Conservation (phyloP, 2,888 invertebrate species). For the Autographa pulchrina region DNA sequence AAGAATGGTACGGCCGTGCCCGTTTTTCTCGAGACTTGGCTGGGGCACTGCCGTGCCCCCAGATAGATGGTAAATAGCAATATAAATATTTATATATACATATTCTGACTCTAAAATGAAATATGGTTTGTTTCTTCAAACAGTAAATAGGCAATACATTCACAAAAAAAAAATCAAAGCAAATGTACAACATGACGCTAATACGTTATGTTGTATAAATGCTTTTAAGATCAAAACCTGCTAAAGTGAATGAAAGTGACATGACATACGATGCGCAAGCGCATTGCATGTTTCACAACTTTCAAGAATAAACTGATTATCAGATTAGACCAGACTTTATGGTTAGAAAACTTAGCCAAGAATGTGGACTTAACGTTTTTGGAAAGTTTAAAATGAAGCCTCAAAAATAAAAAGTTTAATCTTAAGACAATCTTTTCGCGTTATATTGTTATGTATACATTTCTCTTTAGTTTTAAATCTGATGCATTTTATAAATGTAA, state of each 20-base stretch:
- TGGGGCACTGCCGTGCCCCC: no score
- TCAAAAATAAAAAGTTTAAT: neutral
- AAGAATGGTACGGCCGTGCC: no score
- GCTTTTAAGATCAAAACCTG: neutral
- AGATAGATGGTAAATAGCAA: no score
- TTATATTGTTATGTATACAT: neutral
- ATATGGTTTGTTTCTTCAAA: no score
- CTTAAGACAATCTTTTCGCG: neutral
- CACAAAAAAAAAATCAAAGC: no score
- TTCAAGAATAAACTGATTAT: neutral
- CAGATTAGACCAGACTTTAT: constrained; percentile 1
- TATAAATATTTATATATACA: no score
- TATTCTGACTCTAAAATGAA: no score
- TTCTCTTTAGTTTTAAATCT: neutral
- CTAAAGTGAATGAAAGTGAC: constrained; percentile 6
- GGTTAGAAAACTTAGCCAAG: neutral
- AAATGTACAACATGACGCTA: no score
- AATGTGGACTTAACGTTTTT: neutral
- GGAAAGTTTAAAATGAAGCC: neutral
- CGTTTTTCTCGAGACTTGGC: no score
- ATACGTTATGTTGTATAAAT: no score
- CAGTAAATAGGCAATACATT: no score
- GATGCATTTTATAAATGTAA: neutral
- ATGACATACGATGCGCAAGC: constrained; percentile 1
- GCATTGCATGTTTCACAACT: neutral